Evolutionary conservation across 1,140 invertebrate species (phyloP), one percentile per base, ranked within the genome.

Genomic region (Drosophila sp.): DNA sequence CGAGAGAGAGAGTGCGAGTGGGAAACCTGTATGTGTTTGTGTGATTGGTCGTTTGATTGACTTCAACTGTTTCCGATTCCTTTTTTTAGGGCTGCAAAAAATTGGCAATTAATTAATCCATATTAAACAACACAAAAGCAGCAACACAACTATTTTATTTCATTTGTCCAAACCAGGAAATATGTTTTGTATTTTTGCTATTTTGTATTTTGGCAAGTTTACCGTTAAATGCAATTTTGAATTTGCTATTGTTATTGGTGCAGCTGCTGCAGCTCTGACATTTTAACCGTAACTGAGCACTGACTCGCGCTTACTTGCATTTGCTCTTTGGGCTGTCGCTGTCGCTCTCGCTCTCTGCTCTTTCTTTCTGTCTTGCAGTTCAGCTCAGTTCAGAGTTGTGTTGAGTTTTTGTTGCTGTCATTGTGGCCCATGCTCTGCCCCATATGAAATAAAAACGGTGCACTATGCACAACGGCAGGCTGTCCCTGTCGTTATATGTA

Each of bases 361-460:
- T 38, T 38, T 38, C 35, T 38, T 3, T 38, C 35, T 38, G 35
- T 38, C 35, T 38, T 38, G 35, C 10, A 11, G 60, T 62, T 47
- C 65, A 47, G 60, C 54, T 56, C 57, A 55, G 47, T 17, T 62
- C 44, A 55, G 60, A 56, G 47, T 25, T 62, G 54, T 60, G 60
- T 47, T 38, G 10, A 10, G 35, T 60, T 72, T 55, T 66, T 76
- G 80, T 41, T 72, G 60, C 40, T 70, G 60, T 17, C 17, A 17
- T 17, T 17, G 17, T 17, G 17, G 17, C 64, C 35, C 10, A 38
- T 54, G 66, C 50, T 35, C 25, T 50, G 71, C 76, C 50, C 73
- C 76, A 57, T 90, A 91, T 91, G 90, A 87, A 91, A 91, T 91
- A 91, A 87, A 91, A 91, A 79, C 90, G 71, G 80, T 91, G 76